phyloP scores from a whole-genome alignment of 2,113 vertebrate genomes.

The Prionailurus viverrinus region DNA sequence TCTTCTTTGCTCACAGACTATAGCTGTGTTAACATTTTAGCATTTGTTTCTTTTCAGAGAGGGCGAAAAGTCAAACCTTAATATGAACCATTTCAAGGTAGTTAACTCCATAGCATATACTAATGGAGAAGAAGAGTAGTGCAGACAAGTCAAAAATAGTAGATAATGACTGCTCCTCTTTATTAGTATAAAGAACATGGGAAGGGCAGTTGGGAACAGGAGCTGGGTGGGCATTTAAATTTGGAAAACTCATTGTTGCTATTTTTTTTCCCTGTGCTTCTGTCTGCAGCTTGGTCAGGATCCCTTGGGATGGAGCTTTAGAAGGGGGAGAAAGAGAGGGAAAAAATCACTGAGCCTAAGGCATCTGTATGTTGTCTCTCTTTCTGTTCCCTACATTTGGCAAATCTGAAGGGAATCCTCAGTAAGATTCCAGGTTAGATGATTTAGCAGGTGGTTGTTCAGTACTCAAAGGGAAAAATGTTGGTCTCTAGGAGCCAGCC shows the following conservation, averaged over 20 bases:
- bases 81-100: slow-evolving; percentile 18
- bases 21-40: slow-evolving; percentile 35
- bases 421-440: background rate
- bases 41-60: slow-evolving; percentile 44
- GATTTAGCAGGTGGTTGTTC: slow-evolving; percentile 19
- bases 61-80: slow-evolving; percentile 30
- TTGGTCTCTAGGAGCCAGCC: background rate
- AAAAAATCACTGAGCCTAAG: background rate
- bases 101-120: background rate
- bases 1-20: background rate
- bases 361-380: background rate
- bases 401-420: background rate
- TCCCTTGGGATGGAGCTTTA: background rate
- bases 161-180: background rate
- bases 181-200: slow-evolving; percentile 10
- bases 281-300: background rate
- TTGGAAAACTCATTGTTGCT: slow-evolving; percentile 35
- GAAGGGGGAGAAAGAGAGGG: background rate
- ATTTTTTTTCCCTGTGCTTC: background rate
- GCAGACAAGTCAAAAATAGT: background rate
- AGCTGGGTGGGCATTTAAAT: background rate
- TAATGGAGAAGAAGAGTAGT: slow-evolving; percentile 38
- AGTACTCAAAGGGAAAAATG: slow-evolving; percentile 25
- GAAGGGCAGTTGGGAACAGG: background rate
- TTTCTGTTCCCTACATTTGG: background rate